Base-by-base conservation (phyloP, 2,888 invertebrate genomes). In the Endotricha flammealis region DNA sequence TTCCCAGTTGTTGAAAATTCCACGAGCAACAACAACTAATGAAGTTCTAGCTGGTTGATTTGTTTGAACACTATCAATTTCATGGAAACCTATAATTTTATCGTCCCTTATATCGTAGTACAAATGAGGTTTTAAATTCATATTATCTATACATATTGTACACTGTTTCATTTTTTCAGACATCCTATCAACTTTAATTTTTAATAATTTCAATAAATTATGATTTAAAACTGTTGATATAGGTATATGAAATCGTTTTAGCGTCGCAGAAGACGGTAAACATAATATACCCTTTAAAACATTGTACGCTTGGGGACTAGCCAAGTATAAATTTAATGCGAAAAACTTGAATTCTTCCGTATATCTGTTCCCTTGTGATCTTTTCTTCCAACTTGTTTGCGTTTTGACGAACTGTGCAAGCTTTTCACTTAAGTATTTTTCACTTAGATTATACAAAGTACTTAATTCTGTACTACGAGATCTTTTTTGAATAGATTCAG, bases 41-140 rank as follows among this genome's bases (percentile, higher is more conserved):
- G 20, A 6, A 20, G 8, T 20, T 20, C 6, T 20, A 8, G 20
- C 20, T 7, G n/a, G 20, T n/a, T 20, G 8, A 8, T 12, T 7
- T 3, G 32, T 32, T 20, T 38, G 37, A 5, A 25, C 12, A 1
- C 34, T 31, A 22, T 39, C 39, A 2, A 39, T 12, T 12, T 38
- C 39, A 6, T 39, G 38, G n/a, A 38, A 41, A 6, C 38, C 38
- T 23, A 38, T 29, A 22, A 38, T 38, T 30, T 32, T 42, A 12
- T 42, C 42, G n/a, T 38, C 6, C n/a, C 28, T 38, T 20, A 36
- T 20, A 12, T 36, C 9, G 32, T 42, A 39, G 14, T 22, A 36
- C 3, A 38, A 9, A 23, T 36, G 20, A 1, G 34, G n/a, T 27
- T 38, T 39, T 27, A 42, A 14, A 12, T 17, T 31, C 6, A 2